Conservation (phyloP, 2,797 vertebrate species). For the Threskiornis aethiopicus region DNA sequence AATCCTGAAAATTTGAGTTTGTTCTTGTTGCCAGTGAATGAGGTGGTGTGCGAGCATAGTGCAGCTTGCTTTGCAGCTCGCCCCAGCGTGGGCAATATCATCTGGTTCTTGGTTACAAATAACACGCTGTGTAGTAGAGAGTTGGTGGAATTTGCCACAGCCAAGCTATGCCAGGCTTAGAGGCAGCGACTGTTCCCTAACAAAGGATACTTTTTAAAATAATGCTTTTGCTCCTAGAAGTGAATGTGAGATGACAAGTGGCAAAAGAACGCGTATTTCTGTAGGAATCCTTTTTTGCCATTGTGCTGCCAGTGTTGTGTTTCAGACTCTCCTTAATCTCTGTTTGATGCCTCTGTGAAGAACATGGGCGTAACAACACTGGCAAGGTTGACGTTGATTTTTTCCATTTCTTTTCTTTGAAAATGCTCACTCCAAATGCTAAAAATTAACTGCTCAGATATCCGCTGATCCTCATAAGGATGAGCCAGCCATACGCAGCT, state of each 20-base stretch:
- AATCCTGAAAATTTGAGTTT: conserved; percentile 24
- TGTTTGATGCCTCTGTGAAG: background rate
- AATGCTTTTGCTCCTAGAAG: background rate
- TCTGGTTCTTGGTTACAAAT: background rate
- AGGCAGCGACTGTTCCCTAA: background rate
- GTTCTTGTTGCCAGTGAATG: background rate
- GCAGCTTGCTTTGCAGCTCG: background rate
- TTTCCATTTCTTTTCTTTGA: background rate
- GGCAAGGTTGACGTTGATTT: background rate
- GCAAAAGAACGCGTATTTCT: background rate
- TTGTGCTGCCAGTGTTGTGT: background rate
- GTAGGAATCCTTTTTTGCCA: background rate
- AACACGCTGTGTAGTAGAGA: background rate
- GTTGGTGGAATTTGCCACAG: background rate
- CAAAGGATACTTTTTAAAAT: background rate
- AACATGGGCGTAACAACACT: too few species aligned
- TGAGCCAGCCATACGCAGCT: background rate
- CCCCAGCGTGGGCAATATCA: background rate
- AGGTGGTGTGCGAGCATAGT: background rate
- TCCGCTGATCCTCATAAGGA: background rate
- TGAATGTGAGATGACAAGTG: background rate
- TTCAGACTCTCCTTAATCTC: background rate
- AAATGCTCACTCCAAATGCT: background rate
- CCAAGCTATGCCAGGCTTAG: background rate
- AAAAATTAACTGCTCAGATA: background rate